Evolutionary conservation across 2,113 vertebrate genomes (phyloP).

Genomic region (Grus americana): DNA sequence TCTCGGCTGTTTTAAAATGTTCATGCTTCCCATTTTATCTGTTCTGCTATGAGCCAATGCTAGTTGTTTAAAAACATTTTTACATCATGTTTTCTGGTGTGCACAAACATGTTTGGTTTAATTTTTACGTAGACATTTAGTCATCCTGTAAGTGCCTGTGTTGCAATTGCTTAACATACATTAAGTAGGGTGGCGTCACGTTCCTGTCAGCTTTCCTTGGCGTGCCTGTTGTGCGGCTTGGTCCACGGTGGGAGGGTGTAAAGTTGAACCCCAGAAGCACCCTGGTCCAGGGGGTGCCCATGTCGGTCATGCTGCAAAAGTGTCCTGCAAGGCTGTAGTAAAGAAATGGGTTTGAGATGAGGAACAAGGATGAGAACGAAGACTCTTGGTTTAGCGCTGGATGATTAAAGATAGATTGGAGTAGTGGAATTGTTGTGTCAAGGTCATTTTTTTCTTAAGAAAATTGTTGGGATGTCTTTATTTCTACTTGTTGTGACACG

Average conservation of each 20-base stretch:
- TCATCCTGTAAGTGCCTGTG: background rate
- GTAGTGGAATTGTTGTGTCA: constrained; percentile 2
- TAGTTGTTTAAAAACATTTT: background rate
- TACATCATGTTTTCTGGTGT: background rate
- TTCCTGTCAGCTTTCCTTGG: background rate
- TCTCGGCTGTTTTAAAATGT: background rate
- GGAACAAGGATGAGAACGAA: background rate
- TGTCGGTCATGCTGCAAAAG: fast-evolving
- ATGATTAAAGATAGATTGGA: background rate
- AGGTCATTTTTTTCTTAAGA: constrained; percentile 9
- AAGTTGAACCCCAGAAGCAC: background rate
- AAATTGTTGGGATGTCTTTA: background rate
- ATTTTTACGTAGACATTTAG: background rate
- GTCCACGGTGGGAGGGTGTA: background rate
- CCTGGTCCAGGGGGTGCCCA: fast-evolving
- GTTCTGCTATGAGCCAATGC: background rate
- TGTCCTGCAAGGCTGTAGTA: fast-evolving
- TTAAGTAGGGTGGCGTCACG: background rate
- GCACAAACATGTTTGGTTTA: background rate
- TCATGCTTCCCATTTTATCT: background rate
- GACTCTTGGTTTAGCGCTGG: background rate
- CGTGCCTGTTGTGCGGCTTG: no score
- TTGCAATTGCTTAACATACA: background rate
- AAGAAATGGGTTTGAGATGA: background rate
- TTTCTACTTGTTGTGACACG: constrained; percentile 6